Percentiles rank a stretch among this genome's conserved stretches.
Evolutionary conservation across 1,140 invertebrate species (phyloP).

Genomic region (Bombus huntii): DNA sequence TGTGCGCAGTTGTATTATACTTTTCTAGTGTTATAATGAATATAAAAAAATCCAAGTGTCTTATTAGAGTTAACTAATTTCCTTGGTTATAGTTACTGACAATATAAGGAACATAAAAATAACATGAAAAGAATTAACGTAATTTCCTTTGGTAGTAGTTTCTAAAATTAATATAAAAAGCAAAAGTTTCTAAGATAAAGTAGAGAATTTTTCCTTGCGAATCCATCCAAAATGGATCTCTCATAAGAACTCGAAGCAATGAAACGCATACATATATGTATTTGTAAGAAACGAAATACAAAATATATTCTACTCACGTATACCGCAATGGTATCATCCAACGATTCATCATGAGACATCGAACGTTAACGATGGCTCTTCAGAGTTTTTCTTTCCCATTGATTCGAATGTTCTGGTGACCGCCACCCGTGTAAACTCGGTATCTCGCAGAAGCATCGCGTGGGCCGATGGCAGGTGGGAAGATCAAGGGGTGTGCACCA

Average conservation of each 20-base stretch:
- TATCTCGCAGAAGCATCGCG: slow-evolving; percentile 52
- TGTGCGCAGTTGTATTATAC: too few species aligned
- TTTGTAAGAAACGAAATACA: neutral
- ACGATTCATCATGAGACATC: neutral
- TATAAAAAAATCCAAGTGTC: too few species aligned
- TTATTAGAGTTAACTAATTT: neutral
- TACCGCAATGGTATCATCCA: neutral
- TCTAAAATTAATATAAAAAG: too few species aligned
- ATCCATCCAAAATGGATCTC: neutral
- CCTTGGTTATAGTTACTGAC: neutral
- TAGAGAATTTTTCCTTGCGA: too few species aligned
- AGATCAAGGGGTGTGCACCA: slow-evolving; percentile 52
- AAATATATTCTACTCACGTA: neutral
- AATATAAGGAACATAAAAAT: neutral
- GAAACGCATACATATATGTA: neutral
- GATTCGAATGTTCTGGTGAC: neutral
- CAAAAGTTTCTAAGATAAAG: too few species aligned
- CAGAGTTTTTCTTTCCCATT: neutral
- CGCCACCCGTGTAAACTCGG: neutral
- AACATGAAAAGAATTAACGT: too few species aligned
- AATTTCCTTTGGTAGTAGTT: neutral
- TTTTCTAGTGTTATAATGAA: too few species aligned
- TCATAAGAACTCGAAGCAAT: neutral
- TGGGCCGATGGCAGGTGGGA: slow-evolving; percentile 58
- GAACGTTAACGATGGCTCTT: neutral